phyloP scores from a whole-genome alignment of 2,888 invertebrate genomes.

The Rotaria magnacalcarata region DNA sequence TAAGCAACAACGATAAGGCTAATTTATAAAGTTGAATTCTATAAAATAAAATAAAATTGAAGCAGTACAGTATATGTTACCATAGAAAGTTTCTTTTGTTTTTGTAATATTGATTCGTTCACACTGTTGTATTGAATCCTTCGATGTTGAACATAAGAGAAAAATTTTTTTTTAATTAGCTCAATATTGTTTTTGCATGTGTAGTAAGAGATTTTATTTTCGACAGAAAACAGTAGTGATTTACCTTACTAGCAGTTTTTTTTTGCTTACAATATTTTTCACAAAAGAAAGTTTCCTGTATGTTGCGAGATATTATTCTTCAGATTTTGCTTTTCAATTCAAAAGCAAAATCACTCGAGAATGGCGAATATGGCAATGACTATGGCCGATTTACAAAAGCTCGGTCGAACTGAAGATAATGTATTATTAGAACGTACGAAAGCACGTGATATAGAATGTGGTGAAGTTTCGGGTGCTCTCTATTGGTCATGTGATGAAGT shows the following conservation, averaged over 20 bases:
- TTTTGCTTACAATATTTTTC: too few relatives aligned
- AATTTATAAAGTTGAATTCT: neutral
- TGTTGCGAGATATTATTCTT: neutral
- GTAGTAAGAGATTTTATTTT: too few relatives aligned
- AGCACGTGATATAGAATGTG: neutral
- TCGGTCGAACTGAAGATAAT: neutral
- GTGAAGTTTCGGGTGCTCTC: neutral
- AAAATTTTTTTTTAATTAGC: too few relatives aligned
- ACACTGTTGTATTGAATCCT: too few relatives aligned
- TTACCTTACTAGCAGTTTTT: too few relatives aligned
- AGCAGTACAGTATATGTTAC: too few relatives aligned
- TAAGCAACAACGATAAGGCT: neutral
- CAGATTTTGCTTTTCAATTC: neutral
- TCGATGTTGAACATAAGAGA: too few relatives aligned
- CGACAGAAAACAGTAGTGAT: too few relatives aligned
- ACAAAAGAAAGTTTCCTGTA: too few relatives aligned
- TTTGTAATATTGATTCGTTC: too few relatives aligned
- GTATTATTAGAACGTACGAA: neutral
- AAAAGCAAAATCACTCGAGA: neutral
- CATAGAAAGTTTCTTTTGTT: too few relatives aligned
- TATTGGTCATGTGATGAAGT: constrained; percentile 32
- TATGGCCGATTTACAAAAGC: neutral
- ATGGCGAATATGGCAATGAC: constrained; percentile 18
- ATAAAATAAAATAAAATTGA: neutral
- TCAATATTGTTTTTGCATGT: too few relatives aligned